Base-by-base conservation (phyloP, 2,113 vertebrate genomes). In the human region DNA sequence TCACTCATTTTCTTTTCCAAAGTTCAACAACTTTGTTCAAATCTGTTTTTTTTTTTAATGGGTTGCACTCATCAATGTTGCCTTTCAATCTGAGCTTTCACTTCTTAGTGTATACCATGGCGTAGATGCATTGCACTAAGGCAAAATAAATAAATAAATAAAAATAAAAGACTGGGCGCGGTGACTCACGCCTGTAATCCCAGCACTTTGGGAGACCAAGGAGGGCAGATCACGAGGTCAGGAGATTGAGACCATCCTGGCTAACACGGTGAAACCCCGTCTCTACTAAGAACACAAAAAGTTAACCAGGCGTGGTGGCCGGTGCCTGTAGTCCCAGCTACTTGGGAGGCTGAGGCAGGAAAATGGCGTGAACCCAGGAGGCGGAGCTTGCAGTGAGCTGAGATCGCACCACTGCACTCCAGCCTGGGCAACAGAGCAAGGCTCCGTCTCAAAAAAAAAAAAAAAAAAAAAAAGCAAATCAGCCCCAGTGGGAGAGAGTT, bases 11-110 rank as follows among this genome's bases (percentile, higher is more conserved):
- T 93, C 27, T 85, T 16, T 91, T 85, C 55, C 22, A 79, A 93
- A 97, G 79, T 64, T 70, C 55, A 95, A 84, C 50, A 90, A 45
- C 22, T 84, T 90, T 82, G 25, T 59, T 87, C 43, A 91, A 82
- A 79, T 66, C 16, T 55, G 85, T 45, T 45, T 0, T 66, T 10
- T 55, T 13, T 23, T 83, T 45, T 85, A 73, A 92, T 90, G 61
- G 64, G 40, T 32, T 75, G 3, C 3, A 2, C 4, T 96, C 35
- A 66, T 76, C 73, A 86, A 16, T 75, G 22, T 72, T 70, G 43
- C 27, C 17, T 89, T 91, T 92, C 17, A 17, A 3, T 35, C 59
- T 43, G 1, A 93, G 4, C 22, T 45, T 75, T 93, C 75, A 22
- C 18, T 91, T 92, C 64, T 94, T 43, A 55, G 1, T 23, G 16